phyloP scores from a whole-genome alignment of 2,113 vertebrate genomes.

The Pardalotus punctatus region DNA sequence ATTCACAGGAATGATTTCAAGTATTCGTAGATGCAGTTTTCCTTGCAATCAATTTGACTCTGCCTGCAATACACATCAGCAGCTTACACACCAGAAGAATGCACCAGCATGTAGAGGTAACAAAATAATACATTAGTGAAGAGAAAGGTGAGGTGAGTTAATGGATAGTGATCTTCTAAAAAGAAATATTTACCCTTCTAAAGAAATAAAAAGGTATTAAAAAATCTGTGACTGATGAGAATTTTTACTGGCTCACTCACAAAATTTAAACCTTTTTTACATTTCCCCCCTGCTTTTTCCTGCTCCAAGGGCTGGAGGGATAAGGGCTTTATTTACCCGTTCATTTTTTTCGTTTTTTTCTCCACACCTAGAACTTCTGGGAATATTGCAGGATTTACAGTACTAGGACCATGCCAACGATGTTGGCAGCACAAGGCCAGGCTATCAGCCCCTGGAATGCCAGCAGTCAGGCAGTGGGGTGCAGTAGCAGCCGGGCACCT shows the following conservation, averaged over 20 bases:
- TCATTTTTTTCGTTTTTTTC: not conserved
- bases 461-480: rapidly evolving
- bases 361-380: not conserved
- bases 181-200: not conserved
- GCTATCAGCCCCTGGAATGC: not conserved
- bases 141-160: not conserved
- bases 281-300: not conserved
- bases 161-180: not conserved
- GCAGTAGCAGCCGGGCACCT: not conserved
- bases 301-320: not conserved
- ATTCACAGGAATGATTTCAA: not conserved
- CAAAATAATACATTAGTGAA: not conserved
- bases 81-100: not conserved
- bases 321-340: not conserved
- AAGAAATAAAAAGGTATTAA: not conserved
- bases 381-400: not conserved
- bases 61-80: not conserved
- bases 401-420: not conserved
- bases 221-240: not conserved
- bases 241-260: not conserved
- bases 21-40: not conserved
- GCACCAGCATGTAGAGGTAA: not conserved
- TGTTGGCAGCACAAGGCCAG: not conserved
- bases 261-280: not conserved
- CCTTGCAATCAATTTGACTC: not conserved